Evolutionary conservation across 2,888 invertebrate genomes (phyloP), one percentile per base, ranked within the genome.

Genomic region (Ochropacha duplaris): DNA sequence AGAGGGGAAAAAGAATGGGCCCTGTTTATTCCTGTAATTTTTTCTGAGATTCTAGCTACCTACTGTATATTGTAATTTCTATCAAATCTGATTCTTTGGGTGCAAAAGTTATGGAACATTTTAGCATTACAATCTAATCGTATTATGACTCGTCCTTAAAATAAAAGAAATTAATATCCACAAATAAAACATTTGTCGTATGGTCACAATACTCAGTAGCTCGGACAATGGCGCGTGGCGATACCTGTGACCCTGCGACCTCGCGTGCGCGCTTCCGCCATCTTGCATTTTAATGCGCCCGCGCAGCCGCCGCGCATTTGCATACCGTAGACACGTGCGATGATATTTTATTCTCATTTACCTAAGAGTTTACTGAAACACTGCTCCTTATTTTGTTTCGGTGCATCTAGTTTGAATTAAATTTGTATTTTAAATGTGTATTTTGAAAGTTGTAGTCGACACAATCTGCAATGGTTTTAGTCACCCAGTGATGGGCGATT

Each of bases 201-300:
- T 83, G 80, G 82, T 60, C 66, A 60, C 73, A 64, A 61, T 72
- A 74, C 69, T 69, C 79, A 63, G 83, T 81, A 80, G 84, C 81
- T 72, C 72, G 83, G 83, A 90, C 90, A 90, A 90, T 89, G 88
- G 92, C 91, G 90, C 91, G 90, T 89, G 90, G 89, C 87, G 86
- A 83, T 84, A 83, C 36, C 68, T 77, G 78, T 86, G 90, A 90
- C 92, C 90, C 78, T 75, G 72, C 86, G 92, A 92, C 91, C 92
- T 90, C 90, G 90, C 91, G 91, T 90, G 90, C 88, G 87, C 84
- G 90, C 90, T 90, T 90, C 91, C 90, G 90, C 90, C 90, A 90
- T 90, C 88, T 88, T 87, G 89, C 85, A 91, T 91, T 89, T 87
- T 86, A 90, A 91, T 91, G 90, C 83, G 83, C 81, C 68, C 77